Conservation (phyloP, 2,113 vertebrate genomes). For the Periophthalmodon schlosseri region DNA sequence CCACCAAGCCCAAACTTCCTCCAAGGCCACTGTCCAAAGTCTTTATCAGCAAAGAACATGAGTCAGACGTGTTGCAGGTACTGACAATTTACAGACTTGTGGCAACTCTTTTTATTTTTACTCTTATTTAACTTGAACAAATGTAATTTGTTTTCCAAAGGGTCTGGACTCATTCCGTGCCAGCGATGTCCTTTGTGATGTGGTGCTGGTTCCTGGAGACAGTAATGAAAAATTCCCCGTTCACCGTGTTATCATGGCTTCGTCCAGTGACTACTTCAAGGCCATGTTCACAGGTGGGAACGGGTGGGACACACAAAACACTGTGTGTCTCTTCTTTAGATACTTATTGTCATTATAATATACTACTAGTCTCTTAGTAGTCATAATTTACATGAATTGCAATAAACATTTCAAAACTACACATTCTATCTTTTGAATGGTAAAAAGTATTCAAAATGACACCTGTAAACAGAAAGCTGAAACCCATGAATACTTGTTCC, state of each 20-base stretch:
- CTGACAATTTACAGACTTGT: neutral
- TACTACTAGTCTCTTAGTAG: neutral
- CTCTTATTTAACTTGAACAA: neutral
- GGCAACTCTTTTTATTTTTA: neutral
- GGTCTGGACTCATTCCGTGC: conserved; percentile 74
- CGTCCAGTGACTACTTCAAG: conserved; percentile 83
- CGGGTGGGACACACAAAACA: neutral
- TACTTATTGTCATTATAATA: neutral
- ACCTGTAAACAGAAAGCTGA: neutral
- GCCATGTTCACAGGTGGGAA: conserved; percentile 82
- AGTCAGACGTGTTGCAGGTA: conserved; percentile 72
- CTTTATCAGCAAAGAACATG: conserved; percentile 74
- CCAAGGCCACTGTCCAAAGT: conserved; percentile 64
- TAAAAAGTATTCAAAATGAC: neutral
- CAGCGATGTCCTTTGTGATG: conserved; percentile 76
- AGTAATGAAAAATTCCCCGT: conserved; percentile 74
- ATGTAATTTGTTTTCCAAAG: conserved; percentile 39
- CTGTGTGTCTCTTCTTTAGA: neutral
- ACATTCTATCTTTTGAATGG: no score
- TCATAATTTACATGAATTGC: neutral
- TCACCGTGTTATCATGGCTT: conserved; percentile 83
- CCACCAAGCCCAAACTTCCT: conserved; percentile 68
- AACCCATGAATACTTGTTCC: no score
- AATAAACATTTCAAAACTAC: neutral
- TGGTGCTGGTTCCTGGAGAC: conserved; percentile 77